Evolutionary conservation across 2,888 invertebrate species (phyloP), one percentile per base, ranked within the genome.

Genomic region (Odontocolon sp.): DNA sequence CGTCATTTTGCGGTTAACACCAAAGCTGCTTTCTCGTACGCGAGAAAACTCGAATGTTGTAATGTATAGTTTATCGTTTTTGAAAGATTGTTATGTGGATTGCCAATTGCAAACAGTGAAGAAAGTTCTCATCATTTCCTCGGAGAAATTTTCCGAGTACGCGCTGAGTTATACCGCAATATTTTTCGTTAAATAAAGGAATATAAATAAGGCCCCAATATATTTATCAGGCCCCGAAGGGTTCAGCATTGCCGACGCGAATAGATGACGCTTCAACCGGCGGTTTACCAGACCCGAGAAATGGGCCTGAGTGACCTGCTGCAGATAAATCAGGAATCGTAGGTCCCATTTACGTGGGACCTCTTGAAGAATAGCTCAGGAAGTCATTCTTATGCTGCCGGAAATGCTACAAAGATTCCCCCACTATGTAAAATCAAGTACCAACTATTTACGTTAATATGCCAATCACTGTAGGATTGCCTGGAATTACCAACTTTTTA

Each of bases 1-100:
- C 33, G 14, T 54, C 28, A n/a, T 69, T 63, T 36, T 52, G 70
- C 54, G 63, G 61, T 63, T 74, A 26, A 63, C 45, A 11, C 52
- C 6, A 45, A 61, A 56, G 6, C 23, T 59, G 4, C 16, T 23
- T 36, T 21, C 11, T 42, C 8, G 33, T 23, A 14, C 9, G 33
- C n/a, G n/a, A n/a, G 9, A 11, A 28, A 40, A 50, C 50, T 38
- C 1, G 16, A n/a, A 42, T 18, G 26, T 40, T 28, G n/a, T 23
- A 9, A 11, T 0, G 11, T 16, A 54, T 23, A 33, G 26, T 18
- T 1, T 18, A 40, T 42, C 28, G 31, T 45, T 31, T 56, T 56
- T 47, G 5, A 3, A 9, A 18, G 11, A 31, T 45, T 18, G 11
- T 61, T 61, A 42, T 42, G 33, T 2, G 3, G 45, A 45, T 26